Conservation (phyloP, 2,113 vertebrate genomes). For the Amblyornis subalaris region DNA sequence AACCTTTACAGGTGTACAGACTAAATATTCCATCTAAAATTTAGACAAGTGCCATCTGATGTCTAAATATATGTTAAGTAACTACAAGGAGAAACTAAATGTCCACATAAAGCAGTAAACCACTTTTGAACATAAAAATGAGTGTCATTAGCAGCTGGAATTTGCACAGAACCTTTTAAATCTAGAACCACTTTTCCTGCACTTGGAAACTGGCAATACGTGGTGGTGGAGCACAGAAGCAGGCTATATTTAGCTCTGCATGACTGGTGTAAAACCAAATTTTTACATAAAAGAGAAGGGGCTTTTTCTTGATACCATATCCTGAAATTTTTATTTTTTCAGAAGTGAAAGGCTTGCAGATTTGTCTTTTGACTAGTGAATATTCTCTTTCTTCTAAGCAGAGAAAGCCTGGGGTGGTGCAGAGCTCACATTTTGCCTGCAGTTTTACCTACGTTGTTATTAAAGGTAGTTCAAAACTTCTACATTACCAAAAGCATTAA, state of each 20-base stretch:
- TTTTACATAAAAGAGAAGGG: not conserved
- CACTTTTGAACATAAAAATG: constrained; percentile 16
- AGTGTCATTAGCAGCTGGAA: not conserved
- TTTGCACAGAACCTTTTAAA: constrained; percentile 26
- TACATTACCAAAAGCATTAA: not conserved
- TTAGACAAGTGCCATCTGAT: not conserved
- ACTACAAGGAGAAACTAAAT: constrained; percentile 12
- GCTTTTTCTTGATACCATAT: not conserved
- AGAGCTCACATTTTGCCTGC: not conserved
- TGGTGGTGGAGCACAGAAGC: not conserved
- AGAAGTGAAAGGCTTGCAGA: not conserved
- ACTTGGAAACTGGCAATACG: not conserved
- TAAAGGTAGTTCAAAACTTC: not conserved
- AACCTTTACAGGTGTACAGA: constrained; percentile 4
- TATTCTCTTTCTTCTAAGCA: not conserved
- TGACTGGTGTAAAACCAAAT: constrained; percentile 9
- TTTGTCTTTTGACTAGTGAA: not conserved
- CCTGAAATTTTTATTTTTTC: not conserved
- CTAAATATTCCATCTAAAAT: not conserved
- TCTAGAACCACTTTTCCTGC: not conserved
- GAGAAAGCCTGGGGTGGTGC: not conserved
- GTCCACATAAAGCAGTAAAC: not conserved
- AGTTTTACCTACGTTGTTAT: not conserved
- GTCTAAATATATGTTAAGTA: constrained; percentile 21
- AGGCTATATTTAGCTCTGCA: not conserved